Evolutionary conservation across 2,113 vertebrate genomes (phyloP).

Genomic region (Mungos mungo): DNA sequence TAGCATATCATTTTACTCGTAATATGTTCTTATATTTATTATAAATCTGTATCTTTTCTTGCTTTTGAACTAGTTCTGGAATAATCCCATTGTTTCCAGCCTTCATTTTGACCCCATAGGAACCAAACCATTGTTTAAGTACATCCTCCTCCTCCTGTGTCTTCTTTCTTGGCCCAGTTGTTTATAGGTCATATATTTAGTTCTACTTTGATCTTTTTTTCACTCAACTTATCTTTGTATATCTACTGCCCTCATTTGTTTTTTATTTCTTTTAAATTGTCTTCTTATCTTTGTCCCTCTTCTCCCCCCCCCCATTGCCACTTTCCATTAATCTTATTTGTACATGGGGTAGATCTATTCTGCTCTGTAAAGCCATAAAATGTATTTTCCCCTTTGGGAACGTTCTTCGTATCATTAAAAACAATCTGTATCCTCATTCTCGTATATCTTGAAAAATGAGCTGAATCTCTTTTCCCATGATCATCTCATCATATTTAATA

Average conservation of each 20-base stretch:
- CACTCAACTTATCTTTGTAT: neutral
- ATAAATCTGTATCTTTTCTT: conserved; percentile 34
- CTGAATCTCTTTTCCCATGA: conserved; percentile 18
- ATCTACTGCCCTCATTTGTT: neutral
- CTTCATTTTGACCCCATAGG: neutral
- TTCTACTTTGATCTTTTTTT: neutral
- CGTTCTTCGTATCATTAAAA: conserved; percentile 50
- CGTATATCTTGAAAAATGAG: conserved; percentile 61
- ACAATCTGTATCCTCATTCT: conserved; percentile 25
- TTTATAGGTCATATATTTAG: neutral
- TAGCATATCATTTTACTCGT: neutral
- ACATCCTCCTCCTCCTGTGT: neutral
- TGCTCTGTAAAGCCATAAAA: conserved; percentile 22
- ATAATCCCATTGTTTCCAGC: neutral
- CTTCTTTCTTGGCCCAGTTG: neutral
- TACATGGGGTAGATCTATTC: conserved; percentile 9
- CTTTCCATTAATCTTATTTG: conserved; percentile 50
- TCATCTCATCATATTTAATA: conserved; percentile 51
- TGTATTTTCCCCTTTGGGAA: conserved; percentile 49
- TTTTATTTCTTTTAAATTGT: conserved; percentile 18
- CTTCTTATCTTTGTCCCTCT: neutral
- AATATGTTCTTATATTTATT: neutral
- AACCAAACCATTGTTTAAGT: neutral
- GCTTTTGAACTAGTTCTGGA: conserved; percentile 15
- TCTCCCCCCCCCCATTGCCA: neutral